Evolutionary conservation across 2,797 vertebrate genomes (phyloP), one percentile per base, ranked within the genome.

Genomic region (Pipistrellus kuhlii): DNA sequence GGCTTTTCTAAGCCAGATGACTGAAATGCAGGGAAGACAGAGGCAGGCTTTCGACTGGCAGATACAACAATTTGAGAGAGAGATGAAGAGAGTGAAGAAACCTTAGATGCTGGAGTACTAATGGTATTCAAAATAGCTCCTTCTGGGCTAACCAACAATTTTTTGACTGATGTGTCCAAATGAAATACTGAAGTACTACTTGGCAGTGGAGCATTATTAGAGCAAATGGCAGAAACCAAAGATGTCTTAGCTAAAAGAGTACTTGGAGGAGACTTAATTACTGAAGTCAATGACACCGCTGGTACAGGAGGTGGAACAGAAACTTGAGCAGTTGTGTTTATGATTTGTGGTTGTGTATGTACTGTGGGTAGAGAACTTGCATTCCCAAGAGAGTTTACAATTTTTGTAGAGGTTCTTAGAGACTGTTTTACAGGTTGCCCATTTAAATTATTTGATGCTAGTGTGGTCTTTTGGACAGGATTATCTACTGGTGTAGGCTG

Each of bases 71-170:
- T 96, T 84, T 98, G 93, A 94, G 98, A 97, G n/a, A 98, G 96
- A 82, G 97, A 96, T 69, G 98, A 96, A 95, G 98, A 97, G 2
- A 97, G 41, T 17, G 98, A 97, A 92, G 98, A 97, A 96, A 98
- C 95, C 96, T 98, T 97, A 90, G 98, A 97, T 64, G 97, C 91
- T 92, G 98, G 98, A 88, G 98, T 97, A 98, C 98, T 98, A 97
- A 99, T 97, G 97, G 98, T 97, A 98, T 98, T 99, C 97, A 99
- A 96, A 98, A 99, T 98, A 23, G 99, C 99, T 90, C 99, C 99
- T 94, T 99, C 99, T 73, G 99, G 99, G 98, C 99, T 99, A 95
- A 99, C 98, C 94, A 99, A 98, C 72, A 99, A 98, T 97, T 99
- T 99, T 97, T 98, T 98, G 94, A 98, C 95, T 83, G 98, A 97